Evolutionary conservation across 2,888 invertebrate genomes (phyloP).

Genomic region (Zygogramma bicolorata): DNA sequence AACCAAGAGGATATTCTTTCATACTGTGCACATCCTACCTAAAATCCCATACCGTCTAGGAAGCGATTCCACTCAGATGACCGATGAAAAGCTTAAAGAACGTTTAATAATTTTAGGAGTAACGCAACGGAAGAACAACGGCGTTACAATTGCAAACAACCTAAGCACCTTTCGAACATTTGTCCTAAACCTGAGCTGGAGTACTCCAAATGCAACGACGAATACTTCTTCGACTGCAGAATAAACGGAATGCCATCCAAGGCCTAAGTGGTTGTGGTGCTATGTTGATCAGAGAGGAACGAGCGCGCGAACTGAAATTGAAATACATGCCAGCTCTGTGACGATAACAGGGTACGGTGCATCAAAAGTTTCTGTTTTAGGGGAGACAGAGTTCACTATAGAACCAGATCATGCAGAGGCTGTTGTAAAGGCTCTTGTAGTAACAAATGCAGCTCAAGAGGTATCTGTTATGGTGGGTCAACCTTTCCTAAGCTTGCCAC

Average conservation of each 20-base stretch:
- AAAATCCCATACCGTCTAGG: neutral
- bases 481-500: slow-evolving; percentile 23
- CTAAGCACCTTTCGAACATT: slow-evolving; percentile 1
- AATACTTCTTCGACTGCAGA: too few relatives aligned
- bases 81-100: neutral
- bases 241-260: too few relatives aligned
- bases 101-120: too few relatives aligned
- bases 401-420: neutral
- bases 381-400: neutral
- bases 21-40: neutral
- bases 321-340: neutral
- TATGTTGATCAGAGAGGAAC: slow-evolving; percentile 24
- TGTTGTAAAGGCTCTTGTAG: too few relatives aligned
- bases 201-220: slow-evolving; percentile 13
- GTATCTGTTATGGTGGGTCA: slow-evolving; percentile 35
- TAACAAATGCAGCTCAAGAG: slow-evolving; percentile 19
- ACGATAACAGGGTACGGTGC: slow-evolving; percentile 25
- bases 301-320: slow-evolving; percentile 3
- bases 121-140: neutral
- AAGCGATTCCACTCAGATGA: neutral
- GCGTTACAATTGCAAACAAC: slow-evolving; percentile 13
- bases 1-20: too few relatives aligned
- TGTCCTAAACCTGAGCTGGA: slow-evolving; percentile 12
- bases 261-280: too few relatives aligned
- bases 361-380: slow-evolving; percentile 7